phyloP scores from a whole-genome alignment of 2,888 invertebrate genomes.

The Atethmia centrago region DNA sequence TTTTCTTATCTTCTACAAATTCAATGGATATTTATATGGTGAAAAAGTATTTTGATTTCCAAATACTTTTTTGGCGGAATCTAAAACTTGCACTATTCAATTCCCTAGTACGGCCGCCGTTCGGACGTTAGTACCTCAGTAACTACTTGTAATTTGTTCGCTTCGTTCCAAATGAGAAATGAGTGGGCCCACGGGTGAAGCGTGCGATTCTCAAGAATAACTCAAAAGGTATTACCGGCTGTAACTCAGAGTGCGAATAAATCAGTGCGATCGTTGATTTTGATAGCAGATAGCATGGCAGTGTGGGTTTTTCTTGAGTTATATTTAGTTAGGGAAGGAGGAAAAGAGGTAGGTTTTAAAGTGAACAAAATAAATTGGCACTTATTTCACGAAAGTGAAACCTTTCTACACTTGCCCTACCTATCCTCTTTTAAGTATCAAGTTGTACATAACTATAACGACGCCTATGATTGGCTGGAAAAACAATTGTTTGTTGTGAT shows the following conservation, averaged over 20 bases:
- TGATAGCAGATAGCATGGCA: slow-evolving; percentile 39
- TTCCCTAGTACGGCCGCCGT: slow-evolving; percentile 66
- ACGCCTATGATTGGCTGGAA: not conserved
- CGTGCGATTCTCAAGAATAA: slow-evolving; percentile 78
- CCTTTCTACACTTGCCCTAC: too few species aligned
- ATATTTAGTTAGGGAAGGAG: not conserved
- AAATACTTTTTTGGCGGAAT: not conserved
- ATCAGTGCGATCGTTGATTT: slow-evolving; percentile 62
- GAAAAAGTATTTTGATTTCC: too few species aligned
- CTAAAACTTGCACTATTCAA: slow-evolving; percentile 2
- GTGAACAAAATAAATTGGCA: not conserved
- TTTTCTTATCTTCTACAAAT: not conserved
- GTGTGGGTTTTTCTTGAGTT: slow-evolving; percentile 22
- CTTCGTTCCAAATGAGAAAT: slow-evolving; percentile 81
- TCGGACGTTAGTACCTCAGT: slow-evolving; percentile 74
- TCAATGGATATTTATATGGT: not conserved
- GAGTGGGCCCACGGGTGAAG: slow-evolving; percentile 68
- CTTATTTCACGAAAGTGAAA: not conserved
- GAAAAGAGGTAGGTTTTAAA: not conserved
- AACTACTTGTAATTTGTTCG: slow-evolving; percentile 82
- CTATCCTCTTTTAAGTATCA: too few species aligned
- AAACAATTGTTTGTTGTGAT: not conserved
- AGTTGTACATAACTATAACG: too few species aligned
- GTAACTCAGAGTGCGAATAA: slow-evolving; percentile 62
- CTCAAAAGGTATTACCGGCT: slow-evolving; percentile 73